Evolutionary conservation across 2,797 vertebrate genomes (phyloP).

Genomic region (Enteromius mattozi): DNA sequence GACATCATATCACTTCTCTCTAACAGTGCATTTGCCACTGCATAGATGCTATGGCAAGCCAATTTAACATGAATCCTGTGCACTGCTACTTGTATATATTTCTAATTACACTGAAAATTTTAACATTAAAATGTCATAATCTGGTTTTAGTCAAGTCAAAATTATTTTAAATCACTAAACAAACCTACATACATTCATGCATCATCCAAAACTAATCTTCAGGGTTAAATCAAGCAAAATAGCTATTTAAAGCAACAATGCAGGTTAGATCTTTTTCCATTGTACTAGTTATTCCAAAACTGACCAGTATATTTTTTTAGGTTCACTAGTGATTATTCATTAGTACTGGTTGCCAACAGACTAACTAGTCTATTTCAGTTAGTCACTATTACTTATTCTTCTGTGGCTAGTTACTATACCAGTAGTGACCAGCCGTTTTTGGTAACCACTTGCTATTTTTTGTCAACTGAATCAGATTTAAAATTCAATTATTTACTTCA

Average conservation of each 20-base stretch:
- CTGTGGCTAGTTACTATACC: not conserved
- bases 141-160: not conserved
- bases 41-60: constrained; percentile 1
- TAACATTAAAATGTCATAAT: not conserved
- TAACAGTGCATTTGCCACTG: not conserved
- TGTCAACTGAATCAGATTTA: not conserved
- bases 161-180: not conserved
- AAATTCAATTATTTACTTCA: constrained; percentile 4
- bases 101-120: not conserved
- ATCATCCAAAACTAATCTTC: not conserved
- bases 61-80: not conserved
- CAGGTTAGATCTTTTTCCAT: not conserved
- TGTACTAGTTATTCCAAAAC: not conserved
- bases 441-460: not conserved
- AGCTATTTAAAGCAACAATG: not conserved
- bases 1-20: constrained; percentile 32
- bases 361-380: not conserved
- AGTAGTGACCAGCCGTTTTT: not conserved
- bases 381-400: not conserved
- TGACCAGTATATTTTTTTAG: not conserved
- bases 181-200: not conserved
- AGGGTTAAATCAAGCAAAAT: not conserved
- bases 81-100: not conserved
- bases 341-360: not conserved
- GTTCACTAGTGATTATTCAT: not conserved